Evolutionary conservation across 2,888 invertebrate species (phyloP).

Genomic region (Serrognathus titanus): DNA sequence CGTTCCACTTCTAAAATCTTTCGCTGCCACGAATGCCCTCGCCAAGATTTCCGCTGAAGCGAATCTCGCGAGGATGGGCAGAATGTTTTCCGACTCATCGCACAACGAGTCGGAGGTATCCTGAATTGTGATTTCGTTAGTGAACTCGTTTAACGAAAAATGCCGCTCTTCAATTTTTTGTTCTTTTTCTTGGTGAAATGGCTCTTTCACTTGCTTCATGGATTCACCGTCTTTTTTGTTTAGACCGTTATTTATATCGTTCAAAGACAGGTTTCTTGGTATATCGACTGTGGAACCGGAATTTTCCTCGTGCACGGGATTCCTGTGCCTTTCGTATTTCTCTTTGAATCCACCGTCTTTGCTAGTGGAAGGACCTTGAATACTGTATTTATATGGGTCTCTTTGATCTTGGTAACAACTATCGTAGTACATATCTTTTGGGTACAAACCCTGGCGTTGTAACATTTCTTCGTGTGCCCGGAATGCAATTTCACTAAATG

Average conservation of each 20-base stretch:
- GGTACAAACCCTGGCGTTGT: conserved; percentile 5
- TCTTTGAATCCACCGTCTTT: conserved; percentile 7
- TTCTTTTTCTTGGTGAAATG: background rate
- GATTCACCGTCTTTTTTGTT: no score
- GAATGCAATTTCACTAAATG: conserved; percentile 12
- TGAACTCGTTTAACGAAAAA: conserved; percentile 12
- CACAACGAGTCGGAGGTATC: background rate
- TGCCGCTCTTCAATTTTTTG: conserved; percentile 7
- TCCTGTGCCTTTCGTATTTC: background rate
- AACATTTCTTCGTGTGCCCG: conserved; percentile 11
- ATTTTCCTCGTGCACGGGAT: no score
- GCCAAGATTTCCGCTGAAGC: no score
- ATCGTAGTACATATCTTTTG: conserved; percentile 11
- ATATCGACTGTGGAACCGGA: background rate
- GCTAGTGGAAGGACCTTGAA: conserved; percentile 11
- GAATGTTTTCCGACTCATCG: background rate
- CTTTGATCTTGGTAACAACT: background rate
- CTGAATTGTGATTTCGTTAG: conserved; percentile 10
- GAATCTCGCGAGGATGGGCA: no score
- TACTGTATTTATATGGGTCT: conserved; percentile 1
- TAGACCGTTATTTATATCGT: background rate
- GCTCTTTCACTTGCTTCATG: background rate
- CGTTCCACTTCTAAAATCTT: background rate
- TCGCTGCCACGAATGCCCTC: background rate
- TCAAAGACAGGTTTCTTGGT: background rate